Evolutionary conservation across 2,888 invertebrate genomes (phyloP), one percentile per base, ranked within the genome.

Genomic region (Lycocerus yunnanus): DNA sequence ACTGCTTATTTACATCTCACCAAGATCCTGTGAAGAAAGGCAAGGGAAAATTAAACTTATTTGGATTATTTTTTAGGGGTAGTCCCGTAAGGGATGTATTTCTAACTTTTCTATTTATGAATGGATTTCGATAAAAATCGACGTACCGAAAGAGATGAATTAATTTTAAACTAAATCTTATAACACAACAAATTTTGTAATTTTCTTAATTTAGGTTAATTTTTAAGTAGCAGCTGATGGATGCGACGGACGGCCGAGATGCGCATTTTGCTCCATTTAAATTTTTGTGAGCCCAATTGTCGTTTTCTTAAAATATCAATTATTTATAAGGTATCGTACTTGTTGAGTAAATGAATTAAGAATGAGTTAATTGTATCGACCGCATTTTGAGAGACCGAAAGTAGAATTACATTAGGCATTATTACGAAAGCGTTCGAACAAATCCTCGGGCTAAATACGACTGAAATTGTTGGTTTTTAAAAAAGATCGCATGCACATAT

Each of bases 401-500:
- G 43, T 43, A 6, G 43, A 43, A 43, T 43, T 43, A 43, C 27
- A 27, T 43, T 24, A 3, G 24, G 11, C 10, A 16, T 61, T n/a
- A 21, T 69, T 69, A 69, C 27, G 65, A 71, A 66, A 65, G 65
- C 58, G 43, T 65, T 43, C 18, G 69, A 16, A 20, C n/a, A 10
- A 27, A 15, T 20, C 63, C 69, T 18, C 59, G 21, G 71, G 71
- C 66, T 65, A 71, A 6, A 14, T 14, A 69, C 21, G 65, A 71
- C 15, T 43, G n/a, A 43, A 43, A 43, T 43, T 43, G n/a, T n/a
- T 43, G 11, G 61, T 15, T 21, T 20, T 69, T 24, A 15, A 14
- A 60, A 67, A 68, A 74, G 71, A 70, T 63, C 68, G 68, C 69
- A 65, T 70, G 67, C 60, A 68, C 16, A 66, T 69, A 69, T 67